Conservation (phyloP, 2,797 vertebrate genomes). For the Propithecus deckenii region DNA sequence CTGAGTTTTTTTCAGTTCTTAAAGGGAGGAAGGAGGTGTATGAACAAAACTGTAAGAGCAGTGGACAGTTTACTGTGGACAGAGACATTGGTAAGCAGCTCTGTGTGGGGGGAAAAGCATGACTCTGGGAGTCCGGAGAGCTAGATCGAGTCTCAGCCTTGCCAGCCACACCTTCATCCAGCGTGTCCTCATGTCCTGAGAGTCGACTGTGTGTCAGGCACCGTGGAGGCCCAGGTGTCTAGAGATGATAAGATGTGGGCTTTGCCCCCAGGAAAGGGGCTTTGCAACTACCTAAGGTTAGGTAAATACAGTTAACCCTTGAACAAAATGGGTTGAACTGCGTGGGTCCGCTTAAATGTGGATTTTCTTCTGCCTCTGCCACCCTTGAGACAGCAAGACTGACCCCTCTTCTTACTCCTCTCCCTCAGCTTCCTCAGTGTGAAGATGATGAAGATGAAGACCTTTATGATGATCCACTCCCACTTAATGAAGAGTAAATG, state of each 20-base stretch:
- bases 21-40: not conserved
- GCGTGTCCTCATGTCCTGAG: not conserved
- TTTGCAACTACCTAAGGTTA: not conserved
- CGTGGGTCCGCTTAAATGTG: not conserved
- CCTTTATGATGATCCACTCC: too few relatives aligned
- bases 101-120: not conserved
- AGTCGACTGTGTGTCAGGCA: not conserved
- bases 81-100: not conserved
- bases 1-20: not conserved
- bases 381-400: not conserved
- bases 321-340: not conserved
- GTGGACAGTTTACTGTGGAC: not conserved
- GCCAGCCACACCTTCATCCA: too few relatives aligned
- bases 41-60: not conserved
- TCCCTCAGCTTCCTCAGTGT: not conserved
- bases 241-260: not conserved
- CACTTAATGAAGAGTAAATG: not conserved
- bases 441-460: not conserved
- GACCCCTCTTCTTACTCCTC: not conserved
- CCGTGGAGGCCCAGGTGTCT: not conserved
- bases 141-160: too few relatives aligned
- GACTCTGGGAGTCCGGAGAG: too few relatives aligned
- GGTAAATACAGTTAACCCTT: not conserved
- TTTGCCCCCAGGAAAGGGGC: not conserved
- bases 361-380: not conserved